These are phyloP conservation scores for Oryzaephilus surinamensis DNA, from an alignment of 1,140 invertebrate genomes.

Conservation along the genomic window DNA sequence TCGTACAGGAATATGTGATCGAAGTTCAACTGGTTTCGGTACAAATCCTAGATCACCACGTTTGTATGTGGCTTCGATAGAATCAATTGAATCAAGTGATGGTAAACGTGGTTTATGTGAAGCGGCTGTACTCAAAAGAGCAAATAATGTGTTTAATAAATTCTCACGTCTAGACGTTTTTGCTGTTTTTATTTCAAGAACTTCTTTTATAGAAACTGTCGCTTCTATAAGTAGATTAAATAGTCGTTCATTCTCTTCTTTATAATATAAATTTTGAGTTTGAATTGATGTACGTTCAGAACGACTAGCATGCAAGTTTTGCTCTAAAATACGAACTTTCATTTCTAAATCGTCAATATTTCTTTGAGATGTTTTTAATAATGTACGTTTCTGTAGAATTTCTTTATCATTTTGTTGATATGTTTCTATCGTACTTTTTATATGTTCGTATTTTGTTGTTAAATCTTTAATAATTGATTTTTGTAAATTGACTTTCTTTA, in stretches of 20 bases:
- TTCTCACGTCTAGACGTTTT: conserved; percentile 33
- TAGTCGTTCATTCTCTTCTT: conserved; percentile 42
- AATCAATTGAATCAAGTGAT: conserved; percentile 25
- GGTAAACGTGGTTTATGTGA: conserved; percentile 34
- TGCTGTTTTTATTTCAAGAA: conserved; percentile 39
- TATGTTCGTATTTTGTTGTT: conserved; percentile 37
- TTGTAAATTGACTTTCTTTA: conserved; percentile 37
- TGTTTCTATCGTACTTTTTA: conserved; percentile 41
- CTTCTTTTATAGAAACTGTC: conserved; percentile 44
- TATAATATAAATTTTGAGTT: conserved; percentile 40
- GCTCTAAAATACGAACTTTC: conserved; percentile 44
- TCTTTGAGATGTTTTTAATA: conserved; percentile 36
- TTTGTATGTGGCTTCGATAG: conserved; percentile 21
- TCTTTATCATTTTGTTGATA: conserved; percentile 43
- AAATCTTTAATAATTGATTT: conserved; percentile 35
- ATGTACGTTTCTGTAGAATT: conserved; percentile 35
- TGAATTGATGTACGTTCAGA: conserved; percentile 22
- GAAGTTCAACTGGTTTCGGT: conserved; percentile 21
- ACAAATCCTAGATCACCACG: conserved; percentile 32
- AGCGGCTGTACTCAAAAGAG: conserved; percentile 43
- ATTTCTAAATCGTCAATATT: conserved; percentile 36
- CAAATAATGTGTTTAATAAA: conserved; percentile 42
- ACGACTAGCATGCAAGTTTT: conserved; percentile 44
- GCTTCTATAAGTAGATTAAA: conserved; percentile 47
- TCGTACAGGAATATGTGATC: conserved; percentile 12